These are phyloP conservation scores for Calephelis virginiensis DNA, from an alignment of 1,140 invertebrate genomes.

Conservation along the genomic window DNA sequence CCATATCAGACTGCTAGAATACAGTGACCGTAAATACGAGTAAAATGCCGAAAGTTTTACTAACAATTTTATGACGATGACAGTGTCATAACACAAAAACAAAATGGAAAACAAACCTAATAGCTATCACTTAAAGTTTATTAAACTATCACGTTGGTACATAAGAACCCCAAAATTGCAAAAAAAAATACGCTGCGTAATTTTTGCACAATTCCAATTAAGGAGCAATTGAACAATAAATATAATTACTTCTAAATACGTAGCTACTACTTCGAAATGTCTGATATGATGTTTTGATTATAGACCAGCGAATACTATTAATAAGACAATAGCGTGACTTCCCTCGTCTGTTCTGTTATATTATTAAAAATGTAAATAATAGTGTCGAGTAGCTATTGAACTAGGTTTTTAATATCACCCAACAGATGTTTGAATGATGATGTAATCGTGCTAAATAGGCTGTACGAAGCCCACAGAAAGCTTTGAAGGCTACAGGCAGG, in stretches of 20 bases:
- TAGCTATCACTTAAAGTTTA: too few species aligned
- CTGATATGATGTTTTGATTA: constrained; percentile 21
- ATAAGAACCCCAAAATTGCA: too few species aligned
- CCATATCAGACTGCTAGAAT: too few species aligned
- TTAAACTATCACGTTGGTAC: too few species aligned
- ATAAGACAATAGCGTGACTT: constrained; percentile 31
- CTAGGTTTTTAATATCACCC: constrained; percentile 1
- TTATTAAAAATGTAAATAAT: constrained; percentile 22
- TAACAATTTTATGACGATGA: too few species aligned
- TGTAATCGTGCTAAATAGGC: constrained; percentile 4
- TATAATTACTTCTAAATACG: constrained; percentile 14
- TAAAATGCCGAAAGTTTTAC: too few species aligned
- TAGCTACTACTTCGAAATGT: neutral
- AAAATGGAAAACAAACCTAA: too few species aligned
- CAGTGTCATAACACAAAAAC: too few species aligned
- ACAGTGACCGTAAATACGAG: too few species aligned
- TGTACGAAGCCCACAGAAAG: constrained; percentile 7
- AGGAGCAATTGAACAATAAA: constrained; percentile 4
- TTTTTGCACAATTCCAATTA: constrained; percentile 5
- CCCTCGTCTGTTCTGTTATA: constrained; percentile 18
- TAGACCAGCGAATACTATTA: constrained; percentile 21
- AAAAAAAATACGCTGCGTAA: too few species aligned
- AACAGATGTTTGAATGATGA: neutral
- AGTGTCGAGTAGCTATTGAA: constrained; percentile 9
- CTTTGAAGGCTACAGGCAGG: neutral